phyloP scores from a whole-genome alignment of 2,797 vertebrate genomes.

The Mormyrops boulengeri region DNA sequence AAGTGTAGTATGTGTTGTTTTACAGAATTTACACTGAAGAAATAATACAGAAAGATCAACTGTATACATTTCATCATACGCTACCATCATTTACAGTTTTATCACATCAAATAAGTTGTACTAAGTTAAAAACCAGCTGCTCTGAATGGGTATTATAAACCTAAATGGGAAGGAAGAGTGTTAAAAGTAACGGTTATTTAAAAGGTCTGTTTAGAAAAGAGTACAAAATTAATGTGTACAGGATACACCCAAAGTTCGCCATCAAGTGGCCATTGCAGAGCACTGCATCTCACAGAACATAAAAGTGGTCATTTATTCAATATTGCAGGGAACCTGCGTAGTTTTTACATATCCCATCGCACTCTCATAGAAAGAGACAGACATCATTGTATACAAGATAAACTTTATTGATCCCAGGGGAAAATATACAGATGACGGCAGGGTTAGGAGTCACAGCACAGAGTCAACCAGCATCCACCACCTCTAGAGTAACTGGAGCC shows the following conservation, averaged over 20 bases:
- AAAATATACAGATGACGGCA: neutral
- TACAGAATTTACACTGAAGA: neutral
- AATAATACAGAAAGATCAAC: neutral
- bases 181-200: neutral
- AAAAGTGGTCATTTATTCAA: neutral
- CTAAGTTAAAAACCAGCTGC: neutral
- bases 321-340: neutral
- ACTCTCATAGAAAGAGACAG: neutral
- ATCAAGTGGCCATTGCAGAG: neutral
- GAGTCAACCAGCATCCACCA: neutral
- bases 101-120: neutral
- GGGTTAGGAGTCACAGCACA: neutral
- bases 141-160: neutral
- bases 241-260: conserved; percentile 5
- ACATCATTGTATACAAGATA: neutral
- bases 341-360: neutral
- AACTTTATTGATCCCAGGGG: neutral
- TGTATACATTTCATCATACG: neutral
- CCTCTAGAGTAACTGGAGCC: neutral
- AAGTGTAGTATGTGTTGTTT: neutral
- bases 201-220: neutral
- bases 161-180: neutral
- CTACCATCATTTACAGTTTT: neutral
- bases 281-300: neutral
- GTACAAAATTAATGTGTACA: neutral